Conservation (phyloP, 2,888 invertebrate species). For the Phragmatobia fuliginosa region DNA sequence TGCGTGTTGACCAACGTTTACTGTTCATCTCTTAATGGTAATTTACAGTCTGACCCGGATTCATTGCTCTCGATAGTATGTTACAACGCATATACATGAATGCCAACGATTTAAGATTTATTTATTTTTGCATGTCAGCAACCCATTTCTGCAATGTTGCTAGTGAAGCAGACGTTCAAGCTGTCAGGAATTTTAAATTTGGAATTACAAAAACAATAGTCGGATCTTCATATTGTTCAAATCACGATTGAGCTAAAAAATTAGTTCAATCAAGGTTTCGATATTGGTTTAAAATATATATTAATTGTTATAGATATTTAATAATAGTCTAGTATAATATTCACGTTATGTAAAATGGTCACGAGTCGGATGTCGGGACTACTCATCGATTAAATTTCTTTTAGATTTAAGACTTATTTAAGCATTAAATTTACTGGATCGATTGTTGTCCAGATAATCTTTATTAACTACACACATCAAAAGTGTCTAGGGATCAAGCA, state of each 20-base stretch:
- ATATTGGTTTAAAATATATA: too few species aligned
- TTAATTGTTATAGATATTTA: not conserved
- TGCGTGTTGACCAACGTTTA: too few species aligned
- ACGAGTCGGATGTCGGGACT: not conserved
- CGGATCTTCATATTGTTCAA: not conserved
- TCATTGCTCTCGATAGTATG: not conserved
- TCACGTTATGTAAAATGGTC: not conserved
- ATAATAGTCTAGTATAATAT: too few species aligned
- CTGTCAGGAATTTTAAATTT: not conserved
- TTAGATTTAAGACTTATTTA: not conserved
- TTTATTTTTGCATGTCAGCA: slow-evolving; percentile 10
- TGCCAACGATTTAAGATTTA: not conserved
- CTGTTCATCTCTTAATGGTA: too few species aligned
- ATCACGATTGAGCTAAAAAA: not conserved
- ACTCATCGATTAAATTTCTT: not conserved
- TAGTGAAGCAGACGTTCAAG: not conserved
- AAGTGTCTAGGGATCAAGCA: too few species aligned
- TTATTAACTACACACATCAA: too few species aligned
- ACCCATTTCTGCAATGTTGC: slow-evolving; percentile 2
- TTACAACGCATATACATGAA: not conserved
- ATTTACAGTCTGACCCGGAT: not conserved
- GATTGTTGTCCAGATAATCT: too few species aligned
- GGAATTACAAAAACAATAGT: not conserved
- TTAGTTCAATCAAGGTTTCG: not conserved
- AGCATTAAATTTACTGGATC: too few species aligned